phyloP scores from a whole-genome alignment of 1,140 invertebrate genomes.

The Procambarus virginalis region DNA sequence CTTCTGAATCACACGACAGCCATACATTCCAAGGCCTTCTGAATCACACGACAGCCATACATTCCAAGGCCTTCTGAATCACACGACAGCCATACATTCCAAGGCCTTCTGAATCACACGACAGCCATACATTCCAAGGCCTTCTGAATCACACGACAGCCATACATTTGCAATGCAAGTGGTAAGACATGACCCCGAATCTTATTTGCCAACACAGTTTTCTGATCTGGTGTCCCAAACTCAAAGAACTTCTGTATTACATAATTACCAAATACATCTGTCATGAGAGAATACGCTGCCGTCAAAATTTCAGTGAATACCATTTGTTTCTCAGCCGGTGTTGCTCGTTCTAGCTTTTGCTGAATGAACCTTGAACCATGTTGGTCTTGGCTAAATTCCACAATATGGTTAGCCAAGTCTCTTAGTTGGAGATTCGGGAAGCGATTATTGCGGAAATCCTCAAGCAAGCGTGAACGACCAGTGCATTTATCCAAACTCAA shows the following conservation, averaged over 20 bases:
- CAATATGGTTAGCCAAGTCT: slow-evolving; percentile 94
- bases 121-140: too few relatives aligned
- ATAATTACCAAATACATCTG: slow-evolving; percentile 99
- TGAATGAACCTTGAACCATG: slow-evolving; percentile 99
- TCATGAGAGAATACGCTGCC: slow-evolving; percentile 98
- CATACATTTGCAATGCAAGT: slow-evolving; percentile 99
- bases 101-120: too few relatives aligned
- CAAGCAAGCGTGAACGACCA: slow-evolving; percentile 91
- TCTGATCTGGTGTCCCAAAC: slow-evolving; percentile 98
- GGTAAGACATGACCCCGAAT: slow-evolving; percentile 96
- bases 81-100: too few relatives aligned
- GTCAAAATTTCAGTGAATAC: slow-evolving; percentile 98
- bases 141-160: slow-evolving; percentile 98
- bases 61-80: too few relatives aligned
- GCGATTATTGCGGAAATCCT: slow-evolving; percentile 91
- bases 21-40: too few relatives aligned
- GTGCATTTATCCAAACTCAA: slow-evolving; percentile 77
- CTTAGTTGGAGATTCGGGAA: slow-evolving; percentile 95
- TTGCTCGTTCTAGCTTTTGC: slow-evolving; percentile 97
- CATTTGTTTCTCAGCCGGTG: slow-evolving; percentile 95
- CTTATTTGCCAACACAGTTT: slow-evolving; percentile 94
- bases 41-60: too few relatives aligned
- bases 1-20: too few relatives aligned
- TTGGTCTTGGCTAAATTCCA: slow-evolving; percentile 99
- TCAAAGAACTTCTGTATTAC: slow-evolving; percentile 99